Evolutionary conservation across 2,888 invertebrate genomes (phyloP), one percentile per base, ranked within the genome.

Genomic region (Melanargia galathea): DNA sequence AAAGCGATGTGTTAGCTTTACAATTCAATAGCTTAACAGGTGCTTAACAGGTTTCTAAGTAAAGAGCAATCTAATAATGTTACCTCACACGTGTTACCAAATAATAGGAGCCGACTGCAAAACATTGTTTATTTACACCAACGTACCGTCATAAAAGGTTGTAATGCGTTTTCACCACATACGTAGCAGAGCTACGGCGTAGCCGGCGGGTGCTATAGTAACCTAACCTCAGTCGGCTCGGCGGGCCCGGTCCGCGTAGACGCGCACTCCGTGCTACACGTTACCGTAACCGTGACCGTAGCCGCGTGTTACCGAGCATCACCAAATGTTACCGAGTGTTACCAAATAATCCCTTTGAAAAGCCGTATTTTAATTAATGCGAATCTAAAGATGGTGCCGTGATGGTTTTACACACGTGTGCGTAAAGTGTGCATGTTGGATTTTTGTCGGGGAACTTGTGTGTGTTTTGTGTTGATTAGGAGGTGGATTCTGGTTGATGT

Each of bases 201-300:
- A 87, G 85, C 78, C 75, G 84, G 75, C 85, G 85, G 87, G 76
- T 84, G 84, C 89, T 88, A 89, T 89, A 88, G 89, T 80, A 86
- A 89, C 89, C 73, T 80, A 86, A 89, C 89, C 73, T 79, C 87
- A 89, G 88, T 89, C 81, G 79, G 77, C 76, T 78, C 75, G 81
- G 81, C 79, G 83, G 76, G 75, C 76, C 73, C 82, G 76, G 70
- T 69, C 76, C 79, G 86, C 86, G 86, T 85, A 86, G 85, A 87
- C 90, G 87, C 77, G 77, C 68, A 68, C 70, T 62, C 68, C 68
- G 73, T 71, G 74, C 82, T 64, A 66, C 24, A 63, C 55, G 51
- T 58, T 26, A 13, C 52, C 65, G 65, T 65, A 62, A 56, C 65
- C 65, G 65, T 65, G 60, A 56, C 65, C 65, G 45, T 56, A 11